Evolutionary conservation across 92 coral and sea anemone species (phyloP), one percentile per base, ranked within the genome.

Genomic region (Paramuricea clavata): DNA sequence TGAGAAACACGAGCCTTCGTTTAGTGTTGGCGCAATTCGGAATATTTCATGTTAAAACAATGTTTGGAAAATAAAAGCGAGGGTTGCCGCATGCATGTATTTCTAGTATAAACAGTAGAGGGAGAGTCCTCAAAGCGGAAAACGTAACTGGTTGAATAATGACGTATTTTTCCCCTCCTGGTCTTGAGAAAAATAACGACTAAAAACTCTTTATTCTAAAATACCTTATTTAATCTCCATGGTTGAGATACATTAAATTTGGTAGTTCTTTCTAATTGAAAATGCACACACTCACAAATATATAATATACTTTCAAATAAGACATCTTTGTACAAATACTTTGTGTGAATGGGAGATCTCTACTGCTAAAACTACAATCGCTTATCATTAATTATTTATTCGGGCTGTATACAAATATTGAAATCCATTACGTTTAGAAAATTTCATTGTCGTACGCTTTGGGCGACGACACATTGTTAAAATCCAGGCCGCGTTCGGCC

Each of bases 251-350:
- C 62, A 54, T 54, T 16, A 10, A 54, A 5, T 10, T 47, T 54
- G 3, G 19, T 54, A 54, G 62, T 23, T 54, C 27, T 54, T 54
- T 54, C 62, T 54, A 54, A 54, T 59, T 65, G 67, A 79, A 79
- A 79, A 79, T 79, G 34, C 84, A 61, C 84, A 79, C 84, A 79
- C 84, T 79, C 84, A 79, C 84, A 79, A 79, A 79, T 79, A 79
- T 79, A 79, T 79, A 79, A 79, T 79, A 79, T 79, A 79, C 84
- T 79, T 79, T 79, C 84, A 79, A 79, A 79, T 79, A 79, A 79
- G 84, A 79, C 52, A 79, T 32, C 73, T 79, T 79, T 79, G 84
- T 79, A 79, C 84, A 79, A 79, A 79, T 79, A 79, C 73, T 78
- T 74, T 76, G 73, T n/a, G 84, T 79, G 84, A 79, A 79, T 79